Evolutionary conservation across 2,797 vertebrate genomes (phyloP).

Genomic region (Acanthis flammea): DNA sequence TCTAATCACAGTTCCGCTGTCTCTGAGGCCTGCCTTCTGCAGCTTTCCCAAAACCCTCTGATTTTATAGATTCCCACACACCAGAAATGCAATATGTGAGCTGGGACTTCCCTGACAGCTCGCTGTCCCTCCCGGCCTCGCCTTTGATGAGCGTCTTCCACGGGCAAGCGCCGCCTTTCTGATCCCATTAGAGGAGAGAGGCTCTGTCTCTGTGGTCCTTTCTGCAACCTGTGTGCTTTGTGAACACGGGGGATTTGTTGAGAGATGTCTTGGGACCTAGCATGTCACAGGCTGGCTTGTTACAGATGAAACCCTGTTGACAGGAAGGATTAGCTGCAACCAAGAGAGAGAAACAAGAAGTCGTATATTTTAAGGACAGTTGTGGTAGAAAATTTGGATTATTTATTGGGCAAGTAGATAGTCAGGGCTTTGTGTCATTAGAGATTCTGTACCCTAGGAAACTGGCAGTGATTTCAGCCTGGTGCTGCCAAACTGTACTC

Average conservation of each 20-base stretch:
- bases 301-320: neutral
- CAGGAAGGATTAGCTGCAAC: neutral
- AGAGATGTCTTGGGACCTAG: neutral
- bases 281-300: neutral
- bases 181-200: neutral
- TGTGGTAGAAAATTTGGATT: neutral
- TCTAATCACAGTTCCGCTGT: neutral
- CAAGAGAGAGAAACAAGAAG: neutral
- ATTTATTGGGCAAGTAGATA: neutral
- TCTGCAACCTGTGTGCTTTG: neutral
- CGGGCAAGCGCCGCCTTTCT: neutral
- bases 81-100: neutral
- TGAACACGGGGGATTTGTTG: neutral
- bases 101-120: neutral
- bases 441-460: constrained; percentile 29
- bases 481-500: constrained; percentile 50
- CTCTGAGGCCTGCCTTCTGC: neutral
- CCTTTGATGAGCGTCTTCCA: neutral
- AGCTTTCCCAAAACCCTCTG: neutral
- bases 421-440: constrained; percentile 35
- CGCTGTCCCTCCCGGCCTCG: accelerated
- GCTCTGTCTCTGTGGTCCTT: neutral
- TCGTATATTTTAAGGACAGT: neutral
- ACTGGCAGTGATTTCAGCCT: neutral
- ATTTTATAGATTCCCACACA: neutral